phyloP scores from a whole-genome alignment of 2,113 vertebrate species.

The Monarcha castaneiventris region DNA sequence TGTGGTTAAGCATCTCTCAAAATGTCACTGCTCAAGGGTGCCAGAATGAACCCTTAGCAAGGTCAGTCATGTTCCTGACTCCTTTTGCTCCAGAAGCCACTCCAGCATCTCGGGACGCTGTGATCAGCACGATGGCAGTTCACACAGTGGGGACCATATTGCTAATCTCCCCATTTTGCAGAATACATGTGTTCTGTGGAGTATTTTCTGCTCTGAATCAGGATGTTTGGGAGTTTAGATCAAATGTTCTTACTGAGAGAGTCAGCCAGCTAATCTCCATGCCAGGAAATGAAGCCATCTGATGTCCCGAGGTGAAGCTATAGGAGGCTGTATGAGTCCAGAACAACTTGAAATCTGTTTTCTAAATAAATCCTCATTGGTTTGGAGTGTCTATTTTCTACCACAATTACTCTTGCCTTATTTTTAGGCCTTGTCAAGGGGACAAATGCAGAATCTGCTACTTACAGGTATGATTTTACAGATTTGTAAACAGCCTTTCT shows the following conservation, averaged over 20 bases:
- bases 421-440: neutral
- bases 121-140: neutral
- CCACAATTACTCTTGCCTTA: neutral
- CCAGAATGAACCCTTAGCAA: neutral
- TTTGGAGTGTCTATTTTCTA: neutral
- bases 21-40: neutral
- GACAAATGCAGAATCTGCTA: neutral
- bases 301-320: conserved; percentile 59
- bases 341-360: conserved; percentile 49
- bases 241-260: conserved; percentile 55
- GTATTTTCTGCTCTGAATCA: conserved; percentile 57
- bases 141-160: conserved; percentile 40
- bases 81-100: neutral
- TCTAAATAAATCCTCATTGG: conserved; percentile 35
- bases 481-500: neutral
- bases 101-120: neutral
- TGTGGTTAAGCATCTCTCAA: neutral
- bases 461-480: neutral
- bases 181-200: conserved; percentile 35
- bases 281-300: conserved; percentile 66
- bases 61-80: neutral
- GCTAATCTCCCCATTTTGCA: conserved; percentile 14
- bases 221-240: conserved; percentile 60
- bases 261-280: conserved; percentile 51
- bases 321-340: conserved; percentile 26